Conservation (phyloP, 2,888 invertebrate genomes). For the Teleogryllus oceanicus region DNA sequence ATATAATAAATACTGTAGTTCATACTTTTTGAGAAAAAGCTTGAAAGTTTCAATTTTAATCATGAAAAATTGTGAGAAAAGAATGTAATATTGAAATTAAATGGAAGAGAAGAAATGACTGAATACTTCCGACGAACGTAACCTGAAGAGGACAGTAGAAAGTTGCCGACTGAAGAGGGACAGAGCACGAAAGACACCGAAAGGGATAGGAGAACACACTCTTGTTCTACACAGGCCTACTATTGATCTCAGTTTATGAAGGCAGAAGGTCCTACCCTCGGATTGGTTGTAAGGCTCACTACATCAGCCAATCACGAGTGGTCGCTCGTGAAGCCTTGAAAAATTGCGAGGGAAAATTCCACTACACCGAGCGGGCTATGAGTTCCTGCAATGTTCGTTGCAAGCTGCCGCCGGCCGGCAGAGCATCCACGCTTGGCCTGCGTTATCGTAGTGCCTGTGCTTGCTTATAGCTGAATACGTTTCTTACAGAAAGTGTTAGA, state of each 20-base stretch:
- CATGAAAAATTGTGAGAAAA: too few relatives aligned
- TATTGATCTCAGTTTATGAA: constrained; percentile 27
- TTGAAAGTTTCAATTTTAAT: too few relatives aligned
- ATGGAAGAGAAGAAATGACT: too few relatives aligned
- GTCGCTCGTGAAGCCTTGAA: constrained; percentile 28
- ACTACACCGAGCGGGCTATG: constrained; percentile 21
- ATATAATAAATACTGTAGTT: too few relatives aligned
- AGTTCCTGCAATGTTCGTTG: not conserved
- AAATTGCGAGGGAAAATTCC: constrained; percentile 37
- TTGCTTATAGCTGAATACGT: not conserved
- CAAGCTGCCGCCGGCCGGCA: constrained; percentile 18
- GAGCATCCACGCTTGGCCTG: not conserved
- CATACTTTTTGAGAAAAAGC: too few relatives aligned
- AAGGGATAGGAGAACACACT: not conserved
- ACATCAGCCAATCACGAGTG: constrained; percentile 27
- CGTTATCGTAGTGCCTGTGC: not conserved
- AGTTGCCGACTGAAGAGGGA: not conserved
- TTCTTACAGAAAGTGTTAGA: too few relatives aligned
- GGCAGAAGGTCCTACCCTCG: constrained; percentile 4
- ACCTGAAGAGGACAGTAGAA: too few relatives aligned
- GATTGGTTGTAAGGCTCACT: constrained; percentile 28
- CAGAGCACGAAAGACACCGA: not conserved
- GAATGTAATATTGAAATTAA: too few relatives aligned
- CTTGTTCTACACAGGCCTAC: not conserved
- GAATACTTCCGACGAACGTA: too few relatives aligned